Base-by-base conservation (phyloP, 2,888 invertebrate species). In the Lypha dubia region DNA sequence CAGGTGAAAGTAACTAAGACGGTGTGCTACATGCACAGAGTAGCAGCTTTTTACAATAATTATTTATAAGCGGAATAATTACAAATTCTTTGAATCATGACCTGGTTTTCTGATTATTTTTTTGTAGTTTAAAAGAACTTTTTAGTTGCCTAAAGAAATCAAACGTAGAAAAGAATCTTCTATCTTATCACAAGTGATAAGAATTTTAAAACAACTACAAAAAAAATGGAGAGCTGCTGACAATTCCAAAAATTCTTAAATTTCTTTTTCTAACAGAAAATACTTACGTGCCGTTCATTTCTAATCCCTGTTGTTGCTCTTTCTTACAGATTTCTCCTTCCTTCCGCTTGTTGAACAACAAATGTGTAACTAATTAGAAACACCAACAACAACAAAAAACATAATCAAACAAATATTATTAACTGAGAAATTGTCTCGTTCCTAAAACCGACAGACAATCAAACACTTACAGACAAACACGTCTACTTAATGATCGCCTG, bases 401-500 rank as follows among this genome's bases (percentile, higher is more conserved):
- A n/a, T n/a, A n/a, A n/a, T 9, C 24, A 70, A 9, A 53, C 53
- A 63, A 44, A 38, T 46, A 35, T 49, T 63, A 41, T 65, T 71
- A 76, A 71, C 51, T 58, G 35, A 71, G 11, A 71, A 75, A 56
- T 81, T 58, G 65, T 58, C 24, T 56, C 22, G 51, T 51, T 60
- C n/a, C 41, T 63, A 22, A 63, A n/a, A 53, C 41, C 28, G 32
- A 11, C 56, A 46, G 63, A 24, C 56, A 76, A 15, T 24, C 53
- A 53, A 88, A 88, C 88, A 89, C 86, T 87, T 88, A 87, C 88
- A 88, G 88, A 88, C 89, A 89, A 89, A 89, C 89, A 88, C 88
- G 88, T 89, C 88, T 88, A 87, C 86, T 88, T 89, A 89, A 89
- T 89, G 87, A 89, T 88, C 87, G 88, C 88, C 89, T 90, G 89